These are phyloP conservation scores for Brachionus calyciflorus DNA, from an alignment of 1,140 invertebrate species.

Conservation along the genomic window DNA sequence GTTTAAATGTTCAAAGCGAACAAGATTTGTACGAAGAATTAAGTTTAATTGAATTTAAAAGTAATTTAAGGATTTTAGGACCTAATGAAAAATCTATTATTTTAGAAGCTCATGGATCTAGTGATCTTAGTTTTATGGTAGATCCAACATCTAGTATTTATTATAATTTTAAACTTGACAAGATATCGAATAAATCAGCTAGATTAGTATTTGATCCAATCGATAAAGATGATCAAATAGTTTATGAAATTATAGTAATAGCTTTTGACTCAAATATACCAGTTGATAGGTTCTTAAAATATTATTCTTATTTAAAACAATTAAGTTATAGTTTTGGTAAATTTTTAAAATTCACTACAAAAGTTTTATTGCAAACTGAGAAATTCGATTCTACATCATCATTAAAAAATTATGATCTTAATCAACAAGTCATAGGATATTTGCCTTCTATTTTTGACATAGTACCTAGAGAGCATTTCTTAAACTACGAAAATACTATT, in stretches of 20 bases:
- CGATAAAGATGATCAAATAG: not conserved
- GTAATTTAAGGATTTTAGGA: no score
- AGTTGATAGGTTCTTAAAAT: not conserved
- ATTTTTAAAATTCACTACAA: not conserved
- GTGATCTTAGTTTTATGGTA: not conserved
- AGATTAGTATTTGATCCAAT: not conserved
- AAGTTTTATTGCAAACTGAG: not conserved
- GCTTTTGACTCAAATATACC: not conserved
- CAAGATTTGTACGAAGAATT: conserved; percentile 19
- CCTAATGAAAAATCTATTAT: no score
- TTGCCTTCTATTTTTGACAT: not conserved
- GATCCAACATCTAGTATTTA: not conserved
- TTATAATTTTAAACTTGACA: not conserved
- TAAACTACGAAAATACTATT: conserved; percentile 2
- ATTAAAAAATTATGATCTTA: not conserved
- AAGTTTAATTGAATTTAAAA: not conserved
- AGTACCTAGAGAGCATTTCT: not conserved
- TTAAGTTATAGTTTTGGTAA: not conserved
- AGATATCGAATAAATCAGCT: not conserved
- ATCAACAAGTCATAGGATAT: not conserved
- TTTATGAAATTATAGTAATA: not conserved
- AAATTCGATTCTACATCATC: not conserved
- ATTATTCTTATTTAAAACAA: conserved; percentile 7
- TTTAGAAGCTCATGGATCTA: not conserved
- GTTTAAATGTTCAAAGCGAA: not conserved